phyloP scores from a whole-genome alignment of 2,797 vertebrate genomes.

The Cheracebus regulus region DNA sequence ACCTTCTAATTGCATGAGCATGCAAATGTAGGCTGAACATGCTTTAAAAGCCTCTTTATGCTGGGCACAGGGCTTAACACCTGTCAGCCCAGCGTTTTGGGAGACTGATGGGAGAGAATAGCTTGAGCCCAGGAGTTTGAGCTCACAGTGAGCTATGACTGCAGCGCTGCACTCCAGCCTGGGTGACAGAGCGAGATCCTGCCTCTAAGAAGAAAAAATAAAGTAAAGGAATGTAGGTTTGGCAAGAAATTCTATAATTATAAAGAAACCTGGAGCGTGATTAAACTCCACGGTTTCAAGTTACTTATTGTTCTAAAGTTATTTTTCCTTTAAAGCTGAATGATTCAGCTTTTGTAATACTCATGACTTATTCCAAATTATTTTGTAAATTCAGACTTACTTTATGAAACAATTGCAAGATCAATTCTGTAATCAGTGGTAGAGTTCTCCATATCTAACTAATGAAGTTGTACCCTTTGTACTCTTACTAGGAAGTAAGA shows the following conservation, averaged over 20 bases:
- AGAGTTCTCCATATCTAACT: neutral
- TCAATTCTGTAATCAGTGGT: neutral
- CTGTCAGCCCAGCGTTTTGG: no score
- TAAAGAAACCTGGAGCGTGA: neutral
- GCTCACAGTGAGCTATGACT: no score
- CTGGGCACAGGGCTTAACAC: no score
- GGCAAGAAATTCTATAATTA: neutral
- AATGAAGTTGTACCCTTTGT: neutral
- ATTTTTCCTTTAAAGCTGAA: constrained; percentile 19
- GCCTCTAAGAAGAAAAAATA: no score
- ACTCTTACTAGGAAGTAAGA: neutral
- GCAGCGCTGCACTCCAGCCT: no score
- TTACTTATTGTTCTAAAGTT: neutral
- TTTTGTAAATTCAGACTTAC: neutral
- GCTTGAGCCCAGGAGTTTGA: no score
- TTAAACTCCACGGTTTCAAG: neutral
- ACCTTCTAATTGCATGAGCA: neutral
- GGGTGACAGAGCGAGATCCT: no score
- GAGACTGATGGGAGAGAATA: no score
- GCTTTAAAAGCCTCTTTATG: neutral
- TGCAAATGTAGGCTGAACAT: neutral
- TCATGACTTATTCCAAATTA: neutral
- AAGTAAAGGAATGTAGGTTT: neutral
- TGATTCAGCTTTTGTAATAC: constrained; percentile 11
- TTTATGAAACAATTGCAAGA: neutral